Base-by-base conservation (phyloP, 2,888 invertebrate genomes). In the Euclidia mi region DNA sequence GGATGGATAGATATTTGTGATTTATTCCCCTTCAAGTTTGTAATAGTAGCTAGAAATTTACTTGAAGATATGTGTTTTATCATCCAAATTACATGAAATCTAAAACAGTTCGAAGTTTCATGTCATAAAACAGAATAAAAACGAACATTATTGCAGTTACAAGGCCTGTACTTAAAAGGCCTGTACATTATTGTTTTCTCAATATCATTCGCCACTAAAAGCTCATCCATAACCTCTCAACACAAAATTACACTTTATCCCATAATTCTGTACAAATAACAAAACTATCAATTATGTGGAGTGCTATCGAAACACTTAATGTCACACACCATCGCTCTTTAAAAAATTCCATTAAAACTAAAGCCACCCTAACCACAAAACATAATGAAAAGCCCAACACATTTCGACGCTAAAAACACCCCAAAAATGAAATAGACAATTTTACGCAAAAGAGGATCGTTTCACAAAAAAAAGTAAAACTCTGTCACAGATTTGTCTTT, bases 381-480 rank as follows among this genome's bases (percentile, higher is more conserved):
- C 69, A 68, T 48, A 76, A 84, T 74, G 81, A 81, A 85, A 87
- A 78, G 76, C 56, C 57, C n/a, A n/a, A 70, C 69, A 76, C 72
- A 76, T 76, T 79, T 82, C 65, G 72, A 74, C 75, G 77, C 70
- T 50, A 72, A 79, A 78, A 60, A 11, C 12, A 58, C 47, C 45
- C 46, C 37, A 37, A 25, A 48, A 18, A 41, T 52, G 56, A 37
- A 61, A 58, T 42, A 65, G 65, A 68, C 76, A 79, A 85, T 85
- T 86, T 87, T 79, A 89, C 86, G 86, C 84, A 73, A 86, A 81
- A 79, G 75, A 80, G 75, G 35, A 49, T 46, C 34, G 11, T 34
- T 60, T 48, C 45, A 44, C 12, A 40, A 6, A 48, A 68, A 55
- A 48, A 35, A 18, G 25, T 44, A 50, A n/a, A n/a, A 34, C 20